Percentiles rank a stretch among this genome's conserved stretches.
These are phyloP conservation scores for Egretta garzetta DNA, from an alignment of 2,113 vertebrate species.

Conservation along the genomic window DNA sequence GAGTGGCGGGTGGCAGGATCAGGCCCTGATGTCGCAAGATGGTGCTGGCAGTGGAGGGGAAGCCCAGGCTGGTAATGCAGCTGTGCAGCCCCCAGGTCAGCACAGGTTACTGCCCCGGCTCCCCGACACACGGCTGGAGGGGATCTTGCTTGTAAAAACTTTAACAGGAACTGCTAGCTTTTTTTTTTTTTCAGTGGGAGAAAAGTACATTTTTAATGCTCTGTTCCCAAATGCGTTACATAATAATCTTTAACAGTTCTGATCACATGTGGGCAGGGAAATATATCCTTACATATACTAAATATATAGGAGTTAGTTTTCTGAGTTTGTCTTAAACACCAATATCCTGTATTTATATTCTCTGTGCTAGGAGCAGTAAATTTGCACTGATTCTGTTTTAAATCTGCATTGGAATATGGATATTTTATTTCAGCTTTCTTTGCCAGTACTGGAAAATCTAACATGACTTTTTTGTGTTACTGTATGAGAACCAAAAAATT, in stretches of 20 bases:
- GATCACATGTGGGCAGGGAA: background rate
- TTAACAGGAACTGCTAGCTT: background rate
- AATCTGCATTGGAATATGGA: background rate
- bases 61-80: background rate
- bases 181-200: background rate
- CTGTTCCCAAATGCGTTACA: background rate
- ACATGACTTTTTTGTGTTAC: background rate
- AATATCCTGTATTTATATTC: background rate
- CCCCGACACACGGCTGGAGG: rapidly evolving
- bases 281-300: background rate
- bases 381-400: background rate
- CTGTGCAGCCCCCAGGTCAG: background rate
- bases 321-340: background rate
- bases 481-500: constrained; percentile 5
- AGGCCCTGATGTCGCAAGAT: rapidly evolving
- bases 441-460: constrained; percentile 23
- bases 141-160: background rate
- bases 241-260: background rate
- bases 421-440: constrained; percentile 41
- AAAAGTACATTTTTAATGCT: background rate
- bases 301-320: background rate
- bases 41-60: background rate
- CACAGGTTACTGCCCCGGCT: rapidly evolving
- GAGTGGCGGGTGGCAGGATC: background rate
- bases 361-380: background rate